Evolutionary conservation across 2,113 vertebrate species (phyloP), one percentile per base, ranked within the genome.

Genomic region (Myotis brandtii): DNA sequence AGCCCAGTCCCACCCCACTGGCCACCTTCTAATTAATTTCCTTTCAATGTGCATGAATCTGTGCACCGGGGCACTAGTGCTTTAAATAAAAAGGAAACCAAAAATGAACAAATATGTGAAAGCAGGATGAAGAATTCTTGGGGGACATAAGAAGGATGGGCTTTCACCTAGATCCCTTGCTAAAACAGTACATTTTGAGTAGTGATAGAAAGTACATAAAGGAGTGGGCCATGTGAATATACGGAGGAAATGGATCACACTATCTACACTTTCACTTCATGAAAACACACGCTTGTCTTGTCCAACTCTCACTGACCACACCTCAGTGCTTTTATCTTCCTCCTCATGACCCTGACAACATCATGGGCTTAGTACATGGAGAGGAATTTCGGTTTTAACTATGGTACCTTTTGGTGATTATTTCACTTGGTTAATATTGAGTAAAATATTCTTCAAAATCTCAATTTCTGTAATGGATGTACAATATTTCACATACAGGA

Each of bases 131-230:
- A 76, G 0, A 59, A 6, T 40, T 64, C 13, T 81, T 43, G 54
- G 27, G 12, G 2, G 27, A 2, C 9, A 6, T 10, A 14, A 4
- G 0, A 2, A 1, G 5, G 2, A 4, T 8, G 8, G 23, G 3
- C 0, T 32, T 59, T 52, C 1, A n/a, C 23, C 4, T 9, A n/a
- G 32, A 13, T 62, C 2, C 54, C 40, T 66, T 34, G 46, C 16
- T 67, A 12, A 82, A 23, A 46, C 8, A 37, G 6, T 34, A 59
- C 0, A 0, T 30, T 73, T 46, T 46, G 30, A 66, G 11, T 1
- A 2, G 0, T 1, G 50, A 69, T 8, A 2, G 27, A 34, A 1
- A 2, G 27, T 34, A 1, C 27, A 6, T 1, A 9, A 25, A 40
- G 12, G 20, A 17, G 1, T 40, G 82, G 94, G 18, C 21, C 0